Conservation (phyloP, 2,113 vertebrate genomes). For the Gyps fulvus region DNA sequence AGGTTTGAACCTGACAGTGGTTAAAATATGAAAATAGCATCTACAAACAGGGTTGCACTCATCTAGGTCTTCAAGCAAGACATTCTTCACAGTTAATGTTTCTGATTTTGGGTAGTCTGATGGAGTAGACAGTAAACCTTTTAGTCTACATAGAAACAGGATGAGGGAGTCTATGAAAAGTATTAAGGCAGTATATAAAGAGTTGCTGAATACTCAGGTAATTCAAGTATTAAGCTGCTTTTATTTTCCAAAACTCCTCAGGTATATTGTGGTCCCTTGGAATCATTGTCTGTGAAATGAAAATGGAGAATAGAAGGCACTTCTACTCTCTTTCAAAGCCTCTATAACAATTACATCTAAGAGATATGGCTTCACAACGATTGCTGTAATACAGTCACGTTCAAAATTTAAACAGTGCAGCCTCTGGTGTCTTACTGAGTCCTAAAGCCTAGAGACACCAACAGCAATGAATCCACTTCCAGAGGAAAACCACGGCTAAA, state of each 20-base stretch:
- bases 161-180: not conserved
- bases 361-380: fast-evolving
- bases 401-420: not conserved
- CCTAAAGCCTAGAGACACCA: not conserved
- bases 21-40: not conserved
- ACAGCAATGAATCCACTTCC: not conserved
- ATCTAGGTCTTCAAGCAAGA: not conserved
- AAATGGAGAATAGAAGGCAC: not conserved
- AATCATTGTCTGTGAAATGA: not conserved
- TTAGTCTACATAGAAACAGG: not conserved
- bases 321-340: not conserved
- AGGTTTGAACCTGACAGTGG: not conserved
- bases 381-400: not conserved
- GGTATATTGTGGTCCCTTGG: not conserved
- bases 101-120: not conserved
- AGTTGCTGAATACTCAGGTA: not conserved
- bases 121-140: not conserved
- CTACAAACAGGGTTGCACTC: not conserved
- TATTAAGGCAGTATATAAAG: not conserved
- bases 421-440: not conserved
- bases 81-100: not conserved
- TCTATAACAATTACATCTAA: fast-evolving
- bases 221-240: not conserved
- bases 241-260: not conserved
- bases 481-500: not conserved